Percentiles rank a stretch among this genome's conserved stretches.
Conservation (phyloP, 2,113 vertebrate species). For the Lathamus discolor region DNA sequence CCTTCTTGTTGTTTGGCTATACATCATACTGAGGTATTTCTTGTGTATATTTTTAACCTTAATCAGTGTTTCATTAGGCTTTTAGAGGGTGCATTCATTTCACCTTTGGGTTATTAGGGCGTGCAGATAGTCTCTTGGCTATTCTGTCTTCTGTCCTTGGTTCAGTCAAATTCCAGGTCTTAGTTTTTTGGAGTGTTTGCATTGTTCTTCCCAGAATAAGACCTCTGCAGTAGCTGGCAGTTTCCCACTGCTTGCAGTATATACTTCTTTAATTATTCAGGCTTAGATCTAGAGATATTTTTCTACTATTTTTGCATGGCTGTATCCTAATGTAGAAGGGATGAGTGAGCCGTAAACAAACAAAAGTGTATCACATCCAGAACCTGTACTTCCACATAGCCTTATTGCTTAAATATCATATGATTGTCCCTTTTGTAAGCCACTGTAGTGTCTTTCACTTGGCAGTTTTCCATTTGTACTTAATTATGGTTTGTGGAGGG, state of each 20-base stretch:
- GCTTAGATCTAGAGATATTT: constrained; percentile 12
- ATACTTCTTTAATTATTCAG: not conserved
- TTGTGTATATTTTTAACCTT: not conserved
- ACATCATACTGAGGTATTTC: not conserved
- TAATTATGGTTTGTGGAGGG: not conserved
- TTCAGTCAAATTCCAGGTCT: not conserved
- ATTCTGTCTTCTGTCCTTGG: not conserved
- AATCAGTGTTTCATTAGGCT: not conserved
- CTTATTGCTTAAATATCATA: constrained; percentile 21
- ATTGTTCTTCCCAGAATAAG: not conserved
- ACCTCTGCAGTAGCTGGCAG: not conserved
- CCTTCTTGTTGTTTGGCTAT: not conserved
- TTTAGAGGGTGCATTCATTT: not conserved
- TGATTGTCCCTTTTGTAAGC: not conserved
- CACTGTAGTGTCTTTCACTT: not conserved
- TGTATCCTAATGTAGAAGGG: not conserved
- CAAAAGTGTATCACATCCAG: constrained; percentile 4
- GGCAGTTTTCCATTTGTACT: not conserved
- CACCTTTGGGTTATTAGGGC: not conserved
- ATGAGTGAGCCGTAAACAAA: constrained; percentile 42
- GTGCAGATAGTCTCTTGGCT: not conserved
- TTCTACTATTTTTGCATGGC: constrained; percentile 21
- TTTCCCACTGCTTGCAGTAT: not conserved
- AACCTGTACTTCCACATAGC: constrained; percentile 13
- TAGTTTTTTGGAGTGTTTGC: not conserved